phyloP scores from a whole-genome alignment of 2,113 vertebrate genomes.

The Jaculus jaculus region DNA sequence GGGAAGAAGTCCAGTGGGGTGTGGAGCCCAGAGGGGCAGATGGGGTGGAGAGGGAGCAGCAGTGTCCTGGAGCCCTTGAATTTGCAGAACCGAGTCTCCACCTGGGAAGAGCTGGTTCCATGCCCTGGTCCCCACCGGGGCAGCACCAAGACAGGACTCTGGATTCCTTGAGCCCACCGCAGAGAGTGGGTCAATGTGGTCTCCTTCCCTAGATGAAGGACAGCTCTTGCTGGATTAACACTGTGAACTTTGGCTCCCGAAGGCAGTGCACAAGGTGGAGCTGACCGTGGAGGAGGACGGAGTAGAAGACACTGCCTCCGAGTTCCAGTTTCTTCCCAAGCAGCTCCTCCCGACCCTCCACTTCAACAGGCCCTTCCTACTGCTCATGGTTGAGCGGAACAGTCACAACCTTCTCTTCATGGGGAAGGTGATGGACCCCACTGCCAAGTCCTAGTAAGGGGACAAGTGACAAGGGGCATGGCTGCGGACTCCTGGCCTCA shows the following conservation, averaged over 20 bases:
- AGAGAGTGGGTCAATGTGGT: not conserved
- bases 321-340: not conserved
- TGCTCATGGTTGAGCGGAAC: slow-evolving; percentile 81
- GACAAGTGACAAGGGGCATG: not conserved
- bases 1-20: not conserved
- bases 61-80: not conserved
- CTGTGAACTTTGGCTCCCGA: not conserved
- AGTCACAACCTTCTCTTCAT: slow-evolving; percentile 84
- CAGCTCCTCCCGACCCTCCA: fast-evolving
- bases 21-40: too few species aligned
- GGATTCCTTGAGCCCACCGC: not conserved
- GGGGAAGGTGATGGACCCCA: slow-evolving; percentile 87
- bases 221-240: too few species aligned
- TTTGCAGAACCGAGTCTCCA: not conserved
- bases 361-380: slow-evolving; percentile 86
- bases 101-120: not conserved
- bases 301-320: slow-evolving; percentile 83
- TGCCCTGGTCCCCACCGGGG: not conserved
- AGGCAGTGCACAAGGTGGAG: slow-evolving; percentile 86
- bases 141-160: not conserved
- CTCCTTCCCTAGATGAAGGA: too few species aligned
- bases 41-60: not conserved
- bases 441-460: not conserved
- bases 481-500: fast-evolving
- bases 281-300: slow-evolving; percentile 88